Conservation (phyloP, 1,140 invertebrate species). For the Spodoptera frugiperda region DNA sequence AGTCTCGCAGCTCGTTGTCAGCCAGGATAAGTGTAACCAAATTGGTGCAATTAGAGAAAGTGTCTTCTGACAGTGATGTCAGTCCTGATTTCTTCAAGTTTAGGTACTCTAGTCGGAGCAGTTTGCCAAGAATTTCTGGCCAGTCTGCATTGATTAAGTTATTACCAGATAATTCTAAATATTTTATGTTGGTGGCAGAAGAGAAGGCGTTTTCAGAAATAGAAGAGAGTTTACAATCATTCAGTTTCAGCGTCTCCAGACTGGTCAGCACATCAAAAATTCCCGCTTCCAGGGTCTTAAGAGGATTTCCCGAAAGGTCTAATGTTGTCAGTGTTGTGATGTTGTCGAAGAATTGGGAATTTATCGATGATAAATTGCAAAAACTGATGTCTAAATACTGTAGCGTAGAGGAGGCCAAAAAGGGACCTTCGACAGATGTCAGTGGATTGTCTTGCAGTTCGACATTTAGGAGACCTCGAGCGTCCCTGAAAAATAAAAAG, state of each 20-base stretch:
- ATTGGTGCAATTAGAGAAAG: constrained; percentile 89
- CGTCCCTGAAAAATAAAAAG: constrained; percentile 87
- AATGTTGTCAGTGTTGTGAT: constrained; percentile 89
- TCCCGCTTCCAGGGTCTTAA: constrained; percentile 86
- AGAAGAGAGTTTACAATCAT: constrained; percentile 88
- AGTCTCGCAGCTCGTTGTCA: constrained; percentile 88
- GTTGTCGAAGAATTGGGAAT: constrained; percentile 89
- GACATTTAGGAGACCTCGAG: constrained; percentile 89
- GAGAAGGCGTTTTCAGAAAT: constrained; percentile 87
- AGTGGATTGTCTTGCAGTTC: constrained; percentile 90
- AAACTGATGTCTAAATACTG: constrained; percentile 90
- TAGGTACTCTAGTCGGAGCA: constrained; percentile 88
- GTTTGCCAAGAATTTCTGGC: constrained; percentile 87
- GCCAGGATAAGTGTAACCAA: constrained; percentile 88
- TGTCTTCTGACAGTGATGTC: constrained; percentile 88
- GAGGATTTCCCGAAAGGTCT: constrained; percentile 90
- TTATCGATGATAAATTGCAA: constrained; percentile 87
- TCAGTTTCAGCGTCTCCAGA: constrained; percentile 89
- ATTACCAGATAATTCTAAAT: constrained; percentile 89
- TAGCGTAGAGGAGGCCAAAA: constrained; percentile 88
- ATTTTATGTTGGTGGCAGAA: constrained; percentile 87
- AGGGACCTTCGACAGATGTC: constrained; percentile 87
- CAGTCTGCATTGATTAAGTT: constrained; percentile 87
- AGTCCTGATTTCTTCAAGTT: constrained; percentile 88
- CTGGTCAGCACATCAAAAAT: constrained; percentile 89